Conservation (phyloP, 2,113 vertebrate species). For the Macrotus californicus region DNA sequence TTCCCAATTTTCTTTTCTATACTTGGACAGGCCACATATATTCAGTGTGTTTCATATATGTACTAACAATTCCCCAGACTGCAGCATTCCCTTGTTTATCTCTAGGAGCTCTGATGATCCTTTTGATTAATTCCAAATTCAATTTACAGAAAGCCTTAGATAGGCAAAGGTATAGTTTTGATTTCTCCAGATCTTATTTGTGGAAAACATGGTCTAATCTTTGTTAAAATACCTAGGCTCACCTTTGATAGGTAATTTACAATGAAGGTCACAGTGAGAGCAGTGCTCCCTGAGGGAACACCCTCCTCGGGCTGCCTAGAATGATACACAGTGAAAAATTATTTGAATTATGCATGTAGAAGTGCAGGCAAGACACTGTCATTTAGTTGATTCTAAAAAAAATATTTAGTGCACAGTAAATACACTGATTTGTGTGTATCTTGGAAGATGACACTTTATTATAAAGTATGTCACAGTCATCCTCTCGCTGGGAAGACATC, state of each 20-base stretch:
- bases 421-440: slow-evolving; percentile 69
- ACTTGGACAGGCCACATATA: neutral
- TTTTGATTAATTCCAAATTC: slow-evolving; percentile 62
- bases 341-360: slow-evolving; percentile 55
- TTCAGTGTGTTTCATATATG: neutral
- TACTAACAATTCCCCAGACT: slow-evolving; percentile 24
- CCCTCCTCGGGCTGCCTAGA: neutral
- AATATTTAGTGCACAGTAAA: slow-evolving; percentile 59
- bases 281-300: neutral
- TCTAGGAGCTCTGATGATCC: slow-evolving; percentile 24
- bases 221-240: slow-evolving; percentile 1
- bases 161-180: slow-evolving; percentile 30
- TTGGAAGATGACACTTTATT: slow-evolving; percentile 65
- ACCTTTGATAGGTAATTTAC: slow-evolving; percentile 55
- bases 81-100: slow-evolving; percentile 40
- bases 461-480: slow-evolving; percentile 55
- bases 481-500: slow-evolving; percentile 64
- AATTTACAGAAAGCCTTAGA: slow-evolving; percentile 49
- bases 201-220: slow-evolving; percentile 54
- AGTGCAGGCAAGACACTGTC: slow-evolving; percentile 44
- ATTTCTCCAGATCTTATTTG: slow-evolving; percentile 49
- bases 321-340: slow-evolving; percentile 31
- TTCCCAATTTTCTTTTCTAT: slow-evolving; percentile 20
- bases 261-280: slow-evolving; percentile 54
- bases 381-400: slow-evolving; percentile 64